A percentile compares a stretch with the other conserved stretches of the same genome.
phyloP scores from a whole-genome alignment of 2,797 vertebrate species.

The Xenops minutus region DNA sequence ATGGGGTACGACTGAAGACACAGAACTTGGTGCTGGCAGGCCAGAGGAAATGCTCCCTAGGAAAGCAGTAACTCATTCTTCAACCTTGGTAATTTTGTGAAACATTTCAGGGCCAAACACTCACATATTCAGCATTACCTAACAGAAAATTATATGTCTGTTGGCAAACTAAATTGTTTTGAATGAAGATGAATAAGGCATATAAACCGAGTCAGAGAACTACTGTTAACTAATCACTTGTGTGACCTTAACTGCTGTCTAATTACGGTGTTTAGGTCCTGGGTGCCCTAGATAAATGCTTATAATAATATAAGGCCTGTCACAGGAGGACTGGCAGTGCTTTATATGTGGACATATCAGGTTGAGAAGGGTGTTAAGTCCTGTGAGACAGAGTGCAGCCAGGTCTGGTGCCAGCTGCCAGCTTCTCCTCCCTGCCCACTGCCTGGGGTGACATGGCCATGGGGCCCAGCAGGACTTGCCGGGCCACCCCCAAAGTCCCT shows the following conservation, averaged over 20 bases:
- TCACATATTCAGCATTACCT: neutral
- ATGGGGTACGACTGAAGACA: neutral
- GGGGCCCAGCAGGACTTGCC: neutral
- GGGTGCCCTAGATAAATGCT: neutral
- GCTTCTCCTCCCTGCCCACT: neutral
- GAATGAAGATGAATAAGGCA: neutral
- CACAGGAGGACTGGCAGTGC: neutral
- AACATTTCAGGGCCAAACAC: neutral
- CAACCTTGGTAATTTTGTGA: neutral
- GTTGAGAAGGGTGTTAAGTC: neutral
- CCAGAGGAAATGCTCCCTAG: neutral
- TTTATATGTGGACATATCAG: neutral
- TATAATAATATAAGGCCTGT: neutral
- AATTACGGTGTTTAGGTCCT: neutral
- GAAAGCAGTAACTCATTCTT: neutral
- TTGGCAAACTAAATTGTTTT: neutral
- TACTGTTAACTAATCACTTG: neutral
- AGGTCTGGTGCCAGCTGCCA: neutral
- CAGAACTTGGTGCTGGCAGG: rapidly evolving
- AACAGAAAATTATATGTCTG: neutral
- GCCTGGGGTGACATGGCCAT: rapidly evolving
- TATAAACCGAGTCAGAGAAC: neutral
- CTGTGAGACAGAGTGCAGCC: neutral
- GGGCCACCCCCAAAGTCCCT: rapidly evolving
- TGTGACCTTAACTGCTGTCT: conserved; percentile 3